Base-by-base conservation (phyloP, 2,888 invertebrate species). In the Melanostoma mellinum region DNA sequence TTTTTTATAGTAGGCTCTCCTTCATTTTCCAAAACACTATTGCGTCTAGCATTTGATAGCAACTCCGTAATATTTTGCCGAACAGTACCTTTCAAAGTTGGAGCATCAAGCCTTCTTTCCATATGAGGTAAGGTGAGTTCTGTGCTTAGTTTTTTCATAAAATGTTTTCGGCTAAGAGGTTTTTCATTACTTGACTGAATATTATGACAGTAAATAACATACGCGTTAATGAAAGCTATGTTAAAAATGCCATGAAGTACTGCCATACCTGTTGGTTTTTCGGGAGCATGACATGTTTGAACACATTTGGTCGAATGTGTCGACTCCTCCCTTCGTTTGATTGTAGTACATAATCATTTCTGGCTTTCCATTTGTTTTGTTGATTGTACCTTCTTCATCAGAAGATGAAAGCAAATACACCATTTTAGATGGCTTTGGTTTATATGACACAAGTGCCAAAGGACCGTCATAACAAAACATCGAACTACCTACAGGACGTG, bases 271-370 rank as follows among this genome's bases (percentile, higher is more conserved):
- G 33, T 76, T 76, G 1, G 55, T 55, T 55, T 68, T 68, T 44
- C 55, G 10, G 10, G 60, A 56, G 52, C 75, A 78, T 33, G 74
- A 71, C 73, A 80, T 85, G 5, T 6, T 5, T 9, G 75, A 74
- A 48, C 76, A 82, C 76, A 85, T 80, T 80, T 86, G 84, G 71
- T 84, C 82, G 20, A 79, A 69, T 2, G 76, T 80, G 6, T 85
- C 73, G 20, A 80, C 71, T 44, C 81, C 85, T 1, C 85, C 73
- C 61, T 86, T 74, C 4, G 75, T 75, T 55, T 82, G 65, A 30
- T 82, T 78, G 60, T 79, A 79, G 44, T 68, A 71, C 38, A 61
- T 35, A 3, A 74, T 71, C 20, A 85, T 79, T 44, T 52, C 46
- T 6, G 79, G 61, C 52, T 72, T 82, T 46, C 65, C 60, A 40